Conservation (phyloP, 1,140 invertebrate genomes). For the Arion vulgaris region DNA sequence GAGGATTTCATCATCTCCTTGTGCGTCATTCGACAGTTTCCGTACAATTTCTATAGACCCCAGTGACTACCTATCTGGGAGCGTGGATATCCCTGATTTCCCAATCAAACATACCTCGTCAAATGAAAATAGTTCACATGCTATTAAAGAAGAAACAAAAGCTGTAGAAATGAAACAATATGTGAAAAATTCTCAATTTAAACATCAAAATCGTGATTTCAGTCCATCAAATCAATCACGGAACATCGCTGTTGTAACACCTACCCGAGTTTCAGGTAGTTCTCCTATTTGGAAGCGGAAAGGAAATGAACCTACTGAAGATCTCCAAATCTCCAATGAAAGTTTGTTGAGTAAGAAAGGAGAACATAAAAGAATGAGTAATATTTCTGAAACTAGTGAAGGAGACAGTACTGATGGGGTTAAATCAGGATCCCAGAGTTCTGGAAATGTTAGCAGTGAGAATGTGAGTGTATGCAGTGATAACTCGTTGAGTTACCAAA, state of each 20-base stretch:
- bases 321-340: neutral
- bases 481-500: constrained; percentile 62
- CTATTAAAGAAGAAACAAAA: constrained; percentile 18
- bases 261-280: constrained; percentile 61
- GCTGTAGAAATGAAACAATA: constrained; percentile 57
- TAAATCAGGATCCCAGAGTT: constrained; percentile 64
- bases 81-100: neutral
- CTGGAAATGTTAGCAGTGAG: constrained; percentile 64
- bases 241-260: constrained; percentile 35
- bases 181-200: constrained; percentile 59
- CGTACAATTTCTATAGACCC: constrained; percentile 27
- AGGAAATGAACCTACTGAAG: constrained; percentile 52
- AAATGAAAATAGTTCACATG: neutral
- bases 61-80: constrained; percentile 22
- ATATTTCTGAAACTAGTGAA: constrained; percentile 76
- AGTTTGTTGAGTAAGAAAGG: neutral
- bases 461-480: constrained; percentile 60
- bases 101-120: neutral
- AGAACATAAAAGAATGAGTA: constrained; percentile 74
- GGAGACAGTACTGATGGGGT: constrained; percentile 71
- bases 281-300: constrained; percentile 81
- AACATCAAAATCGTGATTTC: constrained; percentile 31
- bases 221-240: constrained; percentile 23
- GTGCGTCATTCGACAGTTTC: constrained; percentile 32
- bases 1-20: constrained; percentile 23